A percentile compares a stretch with the other conserved stretches of the same genome.
phyloP scores from a whole-genome alignment of 2,113 vertebrate species.

The Petromus typicus region DNA sequence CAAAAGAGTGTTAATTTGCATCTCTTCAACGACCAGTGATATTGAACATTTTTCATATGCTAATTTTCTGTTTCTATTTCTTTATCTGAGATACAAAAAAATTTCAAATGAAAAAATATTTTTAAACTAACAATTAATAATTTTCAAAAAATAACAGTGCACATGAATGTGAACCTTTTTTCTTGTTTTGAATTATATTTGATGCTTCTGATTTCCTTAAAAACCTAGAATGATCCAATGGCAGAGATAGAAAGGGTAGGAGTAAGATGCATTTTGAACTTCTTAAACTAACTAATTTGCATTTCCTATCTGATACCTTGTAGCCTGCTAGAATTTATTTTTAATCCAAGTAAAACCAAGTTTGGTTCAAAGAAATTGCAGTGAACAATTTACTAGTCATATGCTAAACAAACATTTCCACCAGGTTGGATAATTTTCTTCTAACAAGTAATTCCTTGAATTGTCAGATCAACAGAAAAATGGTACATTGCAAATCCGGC shows the following conservation, averaged over 20 bases:
- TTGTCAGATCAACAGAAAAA: neutral
- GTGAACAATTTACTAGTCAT: neutral
- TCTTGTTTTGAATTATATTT: constrained; percentile 36
- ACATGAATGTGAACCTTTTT: constrained; percentile 36
- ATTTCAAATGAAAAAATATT: too few relatives aligned
- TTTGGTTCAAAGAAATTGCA: neutral
- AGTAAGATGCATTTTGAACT: neutral
- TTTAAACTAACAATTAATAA: too few relatives aligned
- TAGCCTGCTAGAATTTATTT: neutral
- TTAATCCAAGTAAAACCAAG: neutral
- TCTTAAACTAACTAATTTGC: constrained; percentile 30
- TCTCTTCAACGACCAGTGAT: too few relatives aligned
- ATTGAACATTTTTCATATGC: too few relatives aligned
- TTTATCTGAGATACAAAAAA: too few relatives aligned
- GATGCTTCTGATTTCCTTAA: constrained; percentile 26
- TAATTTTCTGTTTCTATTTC: too few relatives aligned
- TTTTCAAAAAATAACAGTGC: neutral
- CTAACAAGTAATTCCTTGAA: neutral
- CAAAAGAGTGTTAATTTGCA: neutral
- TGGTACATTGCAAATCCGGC: neutral
- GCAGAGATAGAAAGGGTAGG: neutral
- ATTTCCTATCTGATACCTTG: neutral
- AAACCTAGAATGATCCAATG: neutral
- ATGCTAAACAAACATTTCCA: neutral
- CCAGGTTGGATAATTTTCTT: neutral